Evolutionary conservation across 2,113 vertebrate species (phyloP).

Genomic region (Phylloscopus trochilus): DNA sequence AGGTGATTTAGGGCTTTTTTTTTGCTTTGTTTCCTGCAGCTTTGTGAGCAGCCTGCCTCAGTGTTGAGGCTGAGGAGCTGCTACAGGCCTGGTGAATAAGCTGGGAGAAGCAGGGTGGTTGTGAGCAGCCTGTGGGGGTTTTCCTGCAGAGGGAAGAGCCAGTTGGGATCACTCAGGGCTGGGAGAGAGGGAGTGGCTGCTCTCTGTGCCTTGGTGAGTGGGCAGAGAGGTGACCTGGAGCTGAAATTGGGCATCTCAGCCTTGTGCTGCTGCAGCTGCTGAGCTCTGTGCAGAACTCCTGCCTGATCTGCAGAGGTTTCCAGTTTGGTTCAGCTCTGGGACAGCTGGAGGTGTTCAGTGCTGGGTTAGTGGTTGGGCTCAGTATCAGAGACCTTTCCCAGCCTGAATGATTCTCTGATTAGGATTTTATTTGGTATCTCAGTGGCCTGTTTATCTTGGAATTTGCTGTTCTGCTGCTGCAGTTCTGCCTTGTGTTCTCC

Average conservation of each 20-base stretch:
- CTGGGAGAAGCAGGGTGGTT: not conserved
- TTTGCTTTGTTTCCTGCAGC: not conserved
- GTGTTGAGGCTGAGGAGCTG: not conserved
- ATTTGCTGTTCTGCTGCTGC: not conserved
- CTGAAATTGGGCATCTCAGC: not conserved
- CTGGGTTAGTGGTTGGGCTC: not conserved
- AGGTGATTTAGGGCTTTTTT: not conserved
- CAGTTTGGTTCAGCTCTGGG: not conserved
- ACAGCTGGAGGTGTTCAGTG: not conserved
- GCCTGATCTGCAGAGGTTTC: not conserved
- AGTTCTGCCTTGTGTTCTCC: not conserved
- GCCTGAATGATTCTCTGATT: accelerated
- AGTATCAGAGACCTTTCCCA: not conserved
- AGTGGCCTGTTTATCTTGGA: not conserved
- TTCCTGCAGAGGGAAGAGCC: not conserved
- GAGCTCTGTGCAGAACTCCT: not conserved
- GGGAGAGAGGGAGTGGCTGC: not conserved
- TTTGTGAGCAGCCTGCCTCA: not conserved
- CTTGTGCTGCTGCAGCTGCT: not conserved
- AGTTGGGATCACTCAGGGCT: not conserved
- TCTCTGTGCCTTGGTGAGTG: not conserved
- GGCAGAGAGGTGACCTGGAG: not conserved
- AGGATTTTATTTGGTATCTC: accelerated
- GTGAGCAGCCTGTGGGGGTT: not conserved
- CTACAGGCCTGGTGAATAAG: not conserved